Evolutionary conservation across 2,797 vertebrate species (phyloP), one percentile per base, ranked within the genome.

Genomic region (Myotis daubentonii): DNA sequence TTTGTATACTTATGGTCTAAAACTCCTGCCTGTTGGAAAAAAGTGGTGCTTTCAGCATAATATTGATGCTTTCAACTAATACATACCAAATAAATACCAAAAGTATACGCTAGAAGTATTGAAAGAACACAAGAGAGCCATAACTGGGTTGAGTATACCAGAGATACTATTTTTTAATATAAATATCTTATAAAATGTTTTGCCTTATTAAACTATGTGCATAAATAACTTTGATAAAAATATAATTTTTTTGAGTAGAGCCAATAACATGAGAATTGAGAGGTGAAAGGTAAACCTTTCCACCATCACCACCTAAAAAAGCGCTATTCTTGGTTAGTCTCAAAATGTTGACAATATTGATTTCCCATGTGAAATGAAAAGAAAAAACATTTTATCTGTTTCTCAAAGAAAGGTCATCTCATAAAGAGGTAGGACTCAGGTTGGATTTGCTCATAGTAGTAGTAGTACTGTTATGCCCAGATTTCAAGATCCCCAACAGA

Each of bases 221-320:
- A 47, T 83, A 41, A 83, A n/a, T 51, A 83, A 84, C n/a, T 96
- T 93, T 75, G 36, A 76, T 80, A 80, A 93, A 80, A 81, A 81
- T 41, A n/a, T 0, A 74, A 70, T 13, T 8, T 51, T 87, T 68
- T 68, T 30, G 57, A 60, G 3, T 13, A 23, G 38, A 66, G 28
- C 17, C n/a, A 81, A 33, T 17, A 28, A 51, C 44, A 78, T 62
- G 47, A 93, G 8, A 91, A 47, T 38, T 91, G 20, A 91, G 30
- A 60, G 2, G 11, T 80, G 44, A 47, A 7, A 62, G 49, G 47
- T 41, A 51, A 23, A 36, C 19, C 11, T 11, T 11, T 22, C 5
- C 16, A 17, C 30, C 44, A 62, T 25, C 12, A 62, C 28, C 47
- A 15, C 12, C 3, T 30, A 23, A 72, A 28, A 87, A 72, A 23